Base-by-base conservation (phyloP, 2,113 vertebrate species). In the Sminthopsis crassicaudata region DNA sequence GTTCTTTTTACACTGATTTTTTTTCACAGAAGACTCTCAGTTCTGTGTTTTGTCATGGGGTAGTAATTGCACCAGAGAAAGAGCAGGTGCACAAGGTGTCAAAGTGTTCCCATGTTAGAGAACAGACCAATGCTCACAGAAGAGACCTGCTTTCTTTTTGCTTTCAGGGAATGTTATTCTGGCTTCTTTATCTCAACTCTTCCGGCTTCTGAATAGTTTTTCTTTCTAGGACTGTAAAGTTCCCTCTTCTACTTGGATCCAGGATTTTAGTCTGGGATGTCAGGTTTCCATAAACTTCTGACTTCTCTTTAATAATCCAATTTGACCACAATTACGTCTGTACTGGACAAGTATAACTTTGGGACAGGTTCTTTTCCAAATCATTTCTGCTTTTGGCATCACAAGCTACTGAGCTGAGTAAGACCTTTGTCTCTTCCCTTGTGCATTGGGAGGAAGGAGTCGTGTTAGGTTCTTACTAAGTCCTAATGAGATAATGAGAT, bases 71-170 rank as follows among this genome's bases (percentile, higher is more conserved):
- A 24, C 19, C 53, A 54, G 4, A 8, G 55, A 57, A 10, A 57
- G 55, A 10, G 30, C 1, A 57, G 27, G 55, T 8, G 26, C 55
- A 27, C 8, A 57, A 27, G 55, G 25, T 2, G 8, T 3, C 8
- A 57, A 27, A 26, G 25, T 2, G 8, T 3, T 10, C 10, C 9
- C 8, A 57, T 57, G 55, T 57, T 10, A 51, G 50, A 51, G 5
- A 42, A 8, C 67, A 23, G 7, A 42, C 2, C 0, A 8, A 84
- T 0, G 22, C 8, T 2, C 1, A 23, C 19, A 84, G 1, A 22
- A 26, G 23, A 25, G 60, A 67, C 5, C 3, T 16, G 36, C 16
- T 67, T 67, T n/a, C 30, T 67, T n/a, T n/a, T 67, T 67, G 4
- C 26, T 67, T 36, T 67, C 60, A n/a, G 14, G 30, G 12, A 12